Evolutionary conservation across 2,888 invertebrate species (phyloP).

Genomic region (Phorcus lineatus): DNA sequence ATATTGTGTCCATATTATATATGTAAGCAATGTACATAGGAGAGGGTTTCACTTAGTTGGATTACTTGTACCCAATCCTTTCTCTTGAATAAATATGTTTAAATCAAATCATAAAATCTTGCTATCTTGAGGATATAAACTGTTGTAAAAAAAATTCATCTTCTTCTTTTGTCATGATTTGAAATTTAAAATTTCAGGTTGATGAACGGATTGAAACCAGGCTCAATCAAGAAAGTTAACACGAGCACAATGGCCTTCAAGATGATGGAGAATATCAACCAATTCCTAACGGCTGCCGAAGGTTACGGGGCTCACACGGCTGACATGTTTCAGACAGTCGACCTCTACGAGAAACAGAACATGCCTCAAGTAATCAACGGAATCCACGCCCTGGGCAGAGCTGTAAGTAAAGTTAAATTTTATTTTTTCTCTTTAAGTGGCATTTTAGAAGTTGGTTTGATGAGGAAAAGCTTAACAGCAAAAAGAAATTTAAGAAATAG

Average conservation of each 20-base stretch:
- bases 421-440: too few species aligned
- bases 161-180: not conserved
- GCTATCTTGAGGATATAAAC: too few species aligned
- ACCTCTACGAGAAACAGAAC: constrained; percentile 96
- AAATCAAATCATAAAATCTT: too few species aligned
- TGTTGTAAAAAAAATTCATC: too few species aligned
- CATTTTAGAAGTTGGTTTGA: too few species aligned
- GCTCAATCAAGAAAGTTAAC: constrained; percentile 95
- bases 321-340: constrained; percentile 99
- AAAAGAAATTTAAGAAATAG: too few species aligned
- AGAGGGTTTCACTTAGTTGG: too few species aligned
- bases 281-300: constrained; percentile 90
- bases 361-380: constrained; percentile 97
- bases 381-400: constrained; percentile 91
- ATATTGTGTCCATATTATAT: too few species aligned
- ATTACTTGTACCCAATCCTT: too few species aligned
- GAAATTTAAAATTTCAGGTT: constrained; percentile 76
- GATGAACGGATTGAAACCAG: constrained; percentile 92
- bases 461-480: too few species aligned
- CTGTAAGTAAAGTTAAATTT: constrained; percentile 82
- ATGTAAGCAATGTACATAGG: too few species aligned
- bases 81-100: too few species aligned
- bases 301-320: constrained; percentile 96
- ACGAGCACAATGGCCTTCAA: constrained; percentile 84
- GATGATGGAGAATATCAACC: constrained; percentile 97